Evolutionary conservation across 2,113 vertebrate genomes (phyloP), one percentile per base, ranked within the genome.

Genomic region (Myiagra hebetior): DNA sequence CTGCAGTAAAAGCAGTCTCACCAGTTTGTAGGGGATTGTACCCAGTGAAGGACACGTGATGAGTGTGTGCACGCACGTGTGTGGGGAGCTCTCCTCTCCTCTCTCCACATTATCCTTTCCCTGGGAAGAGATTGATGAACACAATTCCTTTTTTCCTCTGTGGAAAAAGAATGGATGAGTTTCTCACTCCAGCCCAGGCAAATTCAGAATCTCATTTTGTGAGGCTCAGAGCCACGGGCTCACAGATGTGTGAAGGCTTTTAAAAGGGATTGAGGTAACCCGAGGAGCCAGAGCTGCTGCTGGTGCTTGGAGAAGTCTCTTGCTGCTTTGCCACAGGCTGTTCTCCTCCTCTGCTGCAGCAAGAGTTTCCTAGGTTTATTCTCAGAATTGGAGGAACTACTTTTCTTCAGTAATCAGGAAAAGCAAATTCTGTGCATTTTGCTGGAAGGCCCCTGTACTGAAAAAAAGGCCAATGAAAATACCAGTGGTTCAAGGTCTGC

Each of bases 211-310:
- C 42, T 89, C 16, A 10, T 67, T 93, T 60, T 87, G 33, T 44
- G 76, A 39, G 7, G 55, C 59, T 81, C 37, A 21, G 37, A 74
- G 80, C 53, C 35, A 3, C 0, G 4, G 67, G 46, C 72, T 86
- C 0, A 0, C 39, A 63, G 68, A 10, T 0, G 0, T 67, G n/a
- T n/a, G 33, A 13, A 28, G 68, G 37, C 10, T 73, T 81, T 63
- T 41, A 50, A 50, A 18, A 37, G 4, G 2, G 39, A 11, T 16
- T 68, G 21, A 67, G 42, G n/a, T 37, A 16, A 75, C 47, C 64
- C 0, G 1, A 67, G 47, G 46, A 75, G 8, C 28, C 42, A 41
- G 46, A 49, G 47, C 56, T 85, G 73, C 59, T 76, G 44, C 39
- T 24, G 18, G 4, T 33, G 46, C 69, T 95, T 59, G 75, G 69